Percentiles rank a stretch among this genome's conserved stretches.
phyloP scores from a whole-genome alignment of 2,888 invertebrate species.

The Embidobia sp. region DNA sequence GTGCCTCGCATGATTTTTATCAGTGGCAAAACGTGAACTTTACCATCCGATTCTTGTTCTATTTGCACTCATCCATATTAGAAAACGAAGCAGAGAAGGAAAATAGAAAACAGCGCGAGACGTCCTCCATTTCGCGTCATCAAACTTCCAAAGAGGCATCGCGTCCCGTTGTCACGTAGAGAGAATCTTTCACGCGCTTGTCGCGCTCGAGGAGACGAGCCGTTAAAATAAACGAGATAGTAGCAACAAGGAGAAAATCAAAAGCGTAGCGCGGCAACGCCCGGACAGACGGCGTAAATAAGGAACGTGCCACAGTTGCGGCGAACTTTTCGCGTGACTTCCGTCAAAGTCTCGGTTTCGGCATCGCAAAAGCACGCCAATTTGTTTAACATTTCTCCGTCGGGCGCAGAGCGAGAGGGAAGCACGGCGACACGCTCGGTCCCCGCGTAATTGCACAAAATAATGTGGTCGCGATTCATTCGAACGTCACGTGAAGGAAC shows the following conservation, averaged over 20 bases:
- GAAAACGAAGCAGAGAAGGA: background rate
- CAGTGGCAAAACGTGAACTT: no score
- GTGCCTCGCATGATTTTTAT: no score
- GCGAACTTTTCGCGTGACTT: slow-evolving; percentile 51
- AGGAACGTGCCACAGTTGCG: slow-evolving; percentile 57
- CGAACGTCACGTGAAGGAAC: slow-evolving; percentile 28
- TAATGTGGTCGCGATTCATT: slow-evolving; percentile 37
- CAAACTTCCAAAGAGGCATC: slow-evolving; percentile 53
- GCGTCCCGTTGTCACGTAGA: slow-evolving; percentile 54
- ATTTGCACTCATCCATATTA: slow-evolving; percentile 1
- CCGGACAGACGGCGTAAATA: slow-evolving; percentile 57
- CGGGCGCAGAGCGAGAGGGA: no score
- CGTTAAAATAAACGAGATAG: slow-evolving; percentile 60
- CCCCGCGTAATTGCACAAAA: slow-evolving; percentile 35
- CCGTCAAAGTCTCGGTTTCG: slow-evolving; percentile 21
- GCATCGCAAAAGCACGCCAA: slow-evolving; percentile 32
- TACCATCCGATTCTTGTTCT: background rate
- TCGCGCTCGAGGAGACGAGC: slow-evolving; percentile 54
- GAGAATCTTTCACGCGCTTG: slow-evolving; percentile 63
- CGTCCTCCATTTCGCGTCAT: slow-evolving; percentile 35
- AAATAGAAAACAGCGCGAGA: background rate
- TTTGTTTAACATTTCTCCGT: slow-evolving; percentile 48
- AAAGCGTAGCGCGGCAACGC: slow-evolving; percentile 47
- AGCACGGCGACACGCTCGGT: no score
- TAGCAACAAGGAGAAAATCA: slow-evolving; percentile 60